Percentiles rank a stretch among this genome's conserved stretches.
phyloP scores from a whole-genome alignment of 2,888 invertebrate genomes.

The Dugesia japonica region DNA sequence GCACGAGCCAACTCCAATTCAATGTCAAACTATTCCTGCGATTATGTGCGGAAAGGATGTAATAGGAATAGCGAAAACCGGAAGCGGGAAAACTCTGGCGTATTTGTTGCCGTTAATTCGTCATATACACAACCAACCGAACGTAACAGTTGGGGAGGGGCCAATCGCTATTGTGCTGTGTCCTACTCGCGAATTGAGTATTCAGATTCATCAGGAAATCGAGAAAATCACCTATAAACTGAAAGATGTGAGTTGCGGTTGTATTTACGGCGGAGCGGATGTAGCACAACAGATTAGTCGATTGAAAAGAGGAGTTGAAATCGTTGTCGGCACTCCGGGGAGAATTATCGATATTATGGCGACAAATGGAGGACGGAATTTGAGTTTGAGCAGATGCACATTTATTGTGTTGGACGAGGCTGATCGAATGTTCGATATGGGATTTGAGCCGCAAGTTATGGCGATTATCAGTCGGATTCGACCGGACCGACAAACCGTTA shows the following conservation, averaged over 20 bases:
- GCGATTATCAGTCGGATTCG: neutral
- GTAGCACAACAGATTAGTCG: neutral
- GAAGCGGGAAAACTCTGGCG: constrained; percentile 13
- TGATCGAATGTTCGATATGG: constrained; percentile 21
- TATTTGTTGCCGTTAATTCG: constrained; percentile 5
- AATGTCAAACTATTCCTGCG: constrained; percentile 14
- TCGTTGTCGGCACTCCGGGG: neutral
- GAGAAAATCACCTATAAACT: neutral
- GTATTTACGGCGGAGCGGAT: constrained; percentile 21
- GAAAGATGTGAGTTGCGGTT: constrained; percentile 11
- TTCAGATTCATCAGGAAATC: constrained; percentile 10
- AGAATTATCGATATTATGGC: constrained; percentile 20
- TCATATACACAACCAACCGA: neutral
- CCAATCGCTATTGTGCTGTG: constrained; percentile 6
- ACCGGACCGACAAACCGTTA: constrained; percentile 17
- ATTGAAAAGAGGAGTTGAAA: constrained; percentile 17
- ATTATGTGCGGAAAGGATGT: constrained; percentile 16
- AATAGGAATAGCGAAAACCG: constrained; percentile 21
- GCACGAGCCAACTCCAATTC: constrained; percentile 20
- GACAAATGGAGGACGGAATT: constrained; percentile 4
- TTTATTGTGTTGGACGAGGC: neutral
- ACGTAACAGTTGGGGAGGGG: neutral
- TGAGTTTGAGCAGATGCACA: neutral
- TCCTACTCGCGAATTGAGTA: neutral
- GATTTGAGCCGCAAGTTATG: neutral